A percentile compares a stretch with the other conserved stretches of the same genome.
Evolutionary conservation across 2,113 vertebrate genomes (phyloP).

Genomic region (Suricata suricatta): DNA sequence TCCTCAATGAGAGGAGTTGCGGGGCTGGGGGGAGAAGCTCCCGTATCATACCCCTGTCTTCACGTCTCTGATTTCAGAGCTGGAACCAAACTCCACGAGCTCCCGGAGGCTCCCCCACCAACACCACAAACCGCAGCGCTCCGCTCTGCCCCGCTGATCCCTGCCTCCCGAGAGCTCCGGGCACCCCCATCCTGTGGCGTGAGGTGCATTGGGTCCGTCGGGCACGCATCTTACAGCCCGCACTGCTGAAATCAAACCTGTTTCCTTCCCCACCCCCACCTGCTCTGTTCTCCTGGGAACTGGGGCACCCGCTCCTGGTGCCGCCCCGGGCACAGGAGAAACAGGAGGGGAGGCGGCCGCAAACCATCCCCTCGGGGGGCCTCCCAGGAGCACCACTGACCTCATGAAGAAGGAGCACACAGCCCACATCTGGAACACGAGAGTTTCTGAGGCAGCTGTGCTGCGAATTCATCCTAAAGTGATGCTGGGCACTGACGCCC

Average conservation of each 20-base stretch:
- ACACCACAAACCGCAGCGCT: rapidly evolving
- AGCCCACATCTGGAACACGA: rapidly evolving
- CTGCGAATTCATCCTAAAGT: rapidly evolving
- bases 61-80: not conserved
- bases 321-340: rapidly evolving
- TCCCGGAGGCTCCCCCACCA: not conserved
- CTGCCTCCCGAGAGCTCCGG: too few species aligned
- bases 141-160: too few species aligned
- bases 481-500: not conserved
- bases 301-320: rapidly evolving
- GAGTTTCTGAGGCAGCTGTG: rapidly evolving
- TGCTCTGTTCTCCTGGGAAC: not conserved
- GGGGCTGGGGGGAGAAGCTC: not conserved
- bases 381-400: rapidly evolving
- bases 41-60: not conserved
- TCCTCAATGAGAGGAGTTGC: not conserved
- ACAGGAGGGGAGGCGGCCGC: rapidly evolving
- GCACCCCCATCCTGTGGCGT: rapidly evolving
- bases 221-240: not conserved
- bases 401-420: rapidly evolving
- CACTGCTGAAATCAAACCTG: not conserved
- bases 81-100: not conserved
- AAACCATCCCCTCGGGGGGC: rapidly evolving
- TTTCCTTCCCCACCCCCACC: not conserved
- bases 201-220: rapidly evolving